phyloP scores from a whole-genome alignment of 2,888 invertebrate genomes.

The Leptinotarsa tumamoca region DNA sequence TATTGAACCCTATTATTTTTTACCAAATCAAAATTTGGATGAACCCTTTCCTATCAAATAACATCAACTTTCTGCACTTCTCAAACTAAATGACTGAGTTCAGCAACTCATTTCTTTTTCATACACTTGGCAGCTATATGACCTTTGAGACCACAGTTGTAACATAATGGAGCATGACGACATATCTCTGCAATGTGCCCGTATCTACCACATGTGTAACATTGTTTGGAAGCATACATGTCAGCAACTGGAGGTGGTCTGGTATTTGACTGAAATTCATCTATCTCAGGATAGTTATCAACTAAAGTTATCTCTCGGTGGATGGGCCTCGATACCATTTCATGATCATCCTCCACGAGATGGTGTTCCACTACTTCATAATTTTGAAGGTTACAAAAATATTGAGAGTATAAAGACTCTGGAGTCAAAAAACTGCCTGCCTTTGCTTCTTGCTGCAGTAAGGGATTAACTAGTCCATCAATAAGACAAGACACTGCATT shows the following conservation, averaged over 20 bases:
- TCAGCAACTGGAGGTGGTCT: neutral
- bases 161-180: slow-evolving; percentile 50
- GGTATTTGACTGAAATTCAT: neutral
- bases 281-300: neutral
- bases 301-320: slow-evolving; percentile 5
- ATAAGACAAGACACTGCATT: slow-evolving; percentile 57
- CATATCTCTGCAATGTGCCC: slow-evolving; percentile 48
- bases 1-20: too few relatives aligned
- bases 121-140: slow-evolving; percentile 51
- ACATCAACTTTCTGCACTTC: too few relatives aligned
- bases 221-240: slow-evolving; percentile 31
- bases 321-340: neutral
- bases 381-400: slow-evolving; percentile 44
- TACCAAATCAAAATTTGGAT: too few relatives aligned
- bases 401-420: slow-evolving; percentile 54
- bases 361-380: slow-evolving; percentile 19
- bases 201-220: slow-evolving; percentile 49
- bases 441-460: slow-evolving; percentile 51
- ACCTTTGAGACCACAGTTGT: slow-evolving; percentile 47
- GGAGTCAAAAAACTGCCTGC: slow-evolving; percentile 51
- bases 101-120: neutral
- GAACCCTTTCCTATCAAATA: too few relatives aligned
- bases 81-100: too few relatives aligned
- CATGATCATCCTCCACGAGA: slow-evolving; percentile 12
- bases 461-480: slow-evolving; percentile 53